Evolutionary conservation across 2,113 vertebrate species (phyloP).

Genomic region (Brienomyrus longianalis): DNA sequence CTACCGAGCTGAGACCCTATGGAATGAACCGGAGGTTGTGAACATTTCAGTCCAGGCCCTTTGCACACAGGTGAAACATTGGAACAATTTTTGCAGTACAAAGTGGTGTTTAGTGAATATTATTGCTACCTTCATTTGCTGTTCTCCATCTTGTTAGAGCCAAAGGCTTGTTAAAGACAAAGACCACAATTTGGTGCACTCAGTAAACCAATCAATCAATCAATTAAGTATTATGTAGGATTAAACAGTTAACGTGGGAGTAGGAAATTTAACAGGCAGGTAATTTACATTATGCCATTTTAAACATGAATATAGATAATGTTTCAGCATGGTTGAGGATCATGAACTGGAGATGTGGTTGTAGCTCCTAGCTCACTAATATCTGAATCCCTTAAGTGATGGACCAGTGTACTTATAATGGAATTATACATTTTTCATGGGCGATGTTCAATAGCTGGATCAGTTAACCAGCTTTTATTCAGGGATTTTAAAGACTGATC

Average conservation of each 20-base stretch:
- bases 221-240: not conserved
- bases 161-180: not conserved
- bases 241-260: not conserved
- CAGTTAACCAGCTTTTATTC: not conserved
- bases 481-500: not conserved
- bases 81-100: conserved; percentile 7
- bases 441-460: not conserved
- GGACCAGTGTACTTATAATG: not conserved
- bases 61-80: conserved; percentile 30
- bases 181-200: not conserved
- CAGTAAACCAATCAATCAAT: not conserved
- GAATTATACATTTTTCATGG: not conserved
- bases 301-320: not conserved
- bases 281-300: not conserved
- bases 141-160: not conserved
- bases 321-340: not conserved
- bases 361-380: not conserved
- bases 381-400: not conserved
- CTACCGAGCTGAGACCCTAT: conserved; percentile 22
- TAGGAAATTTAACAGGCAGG: not conserved
- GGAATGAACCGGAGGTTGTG: conserved; percentile 30
- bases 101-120: not conserved
- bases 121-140: not conserved
- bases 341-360: not conserved
- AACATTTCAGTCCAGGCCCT: conserved; percentile 34